Percentiles rank a stretch among this genome's conserved stretches.
Evolutionary conservation across 2,797 vertebrate genomes (phyloP).

Genomic region (Sarcoramphus papa): DNA sequence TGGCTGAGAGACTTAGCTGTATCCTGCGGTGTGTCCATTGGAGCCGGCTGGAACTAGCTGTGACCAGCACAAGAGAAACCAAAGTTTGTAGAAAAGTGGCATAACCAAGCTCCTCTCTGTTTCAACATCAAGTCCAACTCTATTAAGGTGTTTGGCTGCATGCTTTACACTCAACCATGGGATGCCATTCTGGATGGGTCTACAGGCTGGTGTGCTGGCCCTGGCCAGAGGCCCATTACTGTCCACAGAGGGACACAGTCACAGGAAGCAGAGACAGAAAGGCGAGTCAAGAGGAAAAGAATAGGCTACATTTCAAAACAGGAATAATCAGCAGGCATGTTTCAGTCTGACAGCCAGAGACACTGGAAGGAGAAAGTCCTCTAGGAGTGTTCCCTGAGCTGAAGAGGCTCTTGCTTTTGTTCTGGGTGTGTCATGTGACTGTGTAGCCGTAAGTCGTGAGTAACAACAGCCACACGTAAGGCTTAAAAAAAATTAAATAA

Average conservation of each 20-base stretch:
- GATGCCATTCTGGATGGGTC: neutral
- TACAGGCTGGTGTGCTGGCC: accelerated
- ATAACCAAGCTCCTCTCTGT: neutral
- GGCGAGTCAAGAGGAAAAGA: neutral
- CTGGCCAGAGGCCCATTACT: neutral
- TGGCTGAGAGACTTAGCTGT: neutral
- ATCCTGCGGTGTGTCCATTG: neutral
- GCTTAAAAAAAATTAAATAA: neutral
- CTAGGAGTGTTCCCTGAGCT: neutral
- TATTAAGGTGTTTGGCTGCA: neutral
- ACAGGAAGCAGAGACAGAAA: neutral
- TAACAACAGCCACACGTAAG: neutral
- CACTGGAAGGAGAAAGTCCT: neutral
- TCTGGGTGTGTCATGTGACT: neutral
- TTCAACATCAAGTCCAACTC: neutral
- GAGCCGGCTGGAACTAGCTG: neutral
- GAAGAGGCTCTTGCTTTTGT: neutral
- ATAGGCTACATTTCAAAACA: neutral
- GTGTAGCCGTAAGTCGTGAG: too few species aligned
- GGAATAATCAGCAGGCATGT: neutral
- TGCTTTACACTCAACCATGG: neutral
- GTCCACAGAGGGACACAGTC: too few species aligned
- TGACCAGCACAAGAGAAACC: neutral
- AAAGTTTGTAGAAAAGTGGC: neutral
- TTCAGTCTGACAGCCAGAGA: neutral